Evolutionary conservation across 2,113 vertebrate genomes (phyloP), one percentile per base, ranked within the genome.

Genomic region (Melanostigma gelatinosum): DNA sequence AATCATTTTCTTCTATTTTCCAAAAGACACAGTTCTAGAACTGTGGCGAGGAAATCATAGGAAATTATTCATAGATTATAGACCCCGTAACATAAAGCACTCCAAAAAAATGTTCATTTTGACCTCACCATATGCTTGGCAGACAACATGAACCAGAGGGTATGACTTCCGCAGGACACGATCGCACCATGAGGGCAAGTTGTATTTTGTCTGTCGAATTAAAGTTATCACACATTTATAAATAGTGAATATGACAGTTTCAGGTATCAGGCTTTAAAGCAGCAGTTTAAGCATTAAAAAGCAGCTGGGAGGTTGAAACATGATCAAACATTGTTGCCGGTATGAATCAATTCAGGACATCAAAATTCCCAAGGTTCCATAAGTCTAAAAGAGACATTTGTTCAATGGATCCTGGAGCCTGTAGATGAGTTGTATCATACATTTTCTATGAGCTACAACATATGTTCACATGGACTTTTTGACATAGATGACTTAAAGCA

Each of bases 141-240:
- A 99, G 79, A 97, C 94, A 72, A 98, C 95, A 2, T 99, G 97
- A 82, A 97, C 97, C 87, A 96, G 93, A 6, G 98, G 98, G 79
- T 98, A 99, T 0, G 98, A 98, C 93, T 99, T 99, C 92, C 98
- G 94, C 77, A 99, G 96, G 77, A 99, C 96, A 6, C 98, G 97
- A 89, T 99, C 98, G 77, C 98, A 99, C 98, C 98, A 99, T 24
- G 98, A 99, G 3, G 98, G 98, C 80, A 99, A 91, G 91, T 99
- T 99, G 92, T 98, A 99, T 87, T 99, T 99, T 83, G 97, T 97
- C 98, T 99, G 95, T 58, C 85, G 89, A 57, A 66, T 44, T 65
- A 44, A 72, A 86, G 75, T 32, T 1, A 52, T 42, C 20, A 69
- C 2, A 40, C 3, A 20, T 16, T 20, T 13, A 84, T 27, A 15